These are phyloP conservation scores for Andrena minutula DNA, from an alignment of 2,888 invertebrate species.

Conservation along the genomic window DNA sequence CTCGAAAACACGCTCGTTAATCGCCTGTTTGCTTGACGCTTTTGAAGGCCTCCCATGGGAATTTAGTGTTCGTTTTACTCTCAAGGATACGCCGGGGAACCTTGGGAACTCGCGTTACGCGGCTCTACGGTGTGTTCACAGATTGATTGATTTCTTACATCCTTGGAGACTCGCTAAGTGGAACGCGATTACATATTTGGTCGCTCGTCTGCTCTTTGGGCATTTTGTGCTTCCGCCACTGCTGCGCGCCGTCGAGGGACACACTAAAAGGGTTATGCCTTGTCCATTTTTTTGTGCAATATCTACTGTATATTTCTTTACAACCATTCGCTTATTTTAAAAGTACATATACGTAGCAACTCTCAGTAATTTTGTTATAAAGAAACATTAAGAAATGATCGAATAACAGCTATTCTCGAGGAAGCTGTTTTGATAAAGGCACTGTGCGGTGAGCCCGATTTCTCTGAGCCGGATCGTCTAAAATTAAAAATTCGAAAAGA, in stretches of 20 bases:
- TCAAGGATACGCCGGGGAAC: slow-evolving; percentile 3
- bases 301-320: too few species aligned
- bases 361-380: too few species aligned
- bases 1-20: not conserved
- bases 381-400: too few species aligned
- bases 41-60: slow-evolving; percentile 9
- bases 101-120: slow-evolving; percentile 3
- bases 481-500: too few species aligned
- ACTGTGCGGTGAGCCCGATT: too few species aligned
- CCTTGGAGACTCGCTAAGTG: not conserved
- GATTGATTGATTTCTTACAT: not conserved
- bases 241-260: not conserved
- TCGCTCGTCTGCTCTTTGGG: not conserved
- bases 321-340: too few species aligned
- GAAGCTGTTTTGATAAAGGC: too few species aligned
- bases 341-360: too few species aligned
- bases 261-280: too few species aligned
- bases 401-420: too few species aligned
- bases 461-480: too few species aligned
- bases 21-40: not conserved
- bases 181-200: slow-evolving; percentile 4
- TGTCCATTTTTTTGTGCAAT: too few species aligned
- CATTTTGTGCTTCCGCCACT: not conserved
- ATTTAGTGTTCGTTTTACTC: not conserved
- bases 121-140: not conserved